phyloP scores from a whole-genome alignment of 2,113 vertebrate species.

The Crotophaga sulcirostris region DNA sequence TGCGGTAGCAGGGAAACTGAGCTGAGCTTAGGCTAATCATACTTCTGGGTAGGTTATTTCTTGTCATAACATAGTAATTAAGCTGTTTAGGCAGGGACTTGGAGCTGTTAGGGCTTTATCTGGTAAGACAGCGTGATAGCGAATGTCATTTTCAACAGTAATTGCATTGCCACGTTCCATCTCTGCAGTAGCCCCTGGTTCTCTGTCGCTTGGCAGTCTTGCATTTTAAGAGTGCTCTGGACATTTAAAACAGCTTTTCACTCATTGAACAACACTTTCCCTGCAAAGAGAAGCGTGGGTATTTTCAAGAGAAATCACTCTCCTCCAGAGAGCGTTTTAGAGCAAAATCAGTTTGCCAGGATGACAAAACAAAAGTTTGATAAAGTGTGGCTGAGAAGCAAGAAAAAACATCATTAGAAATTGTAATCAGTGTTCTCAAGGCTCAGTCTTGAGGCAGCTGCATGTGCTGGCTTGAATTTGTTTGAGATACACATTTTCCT shows the following conservation, averaged over 20 bases:
- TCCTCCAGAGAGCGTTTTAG: not conserved
- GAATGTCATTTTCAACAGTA: not conserved
- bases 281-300: not conserved
- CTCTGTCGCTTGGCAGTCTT: not conserved
- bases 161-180: accelerated
- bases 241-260: not conserved
- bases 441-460: not conserved
- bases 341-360: not conserved
- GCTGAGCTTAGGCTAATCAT: not conserved
- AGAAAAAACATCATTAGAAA: not conserved
- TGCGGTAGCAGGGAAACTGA: not conserved
- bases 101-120: not conserved
- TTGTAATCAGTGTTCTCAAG: not conserved
- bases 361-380: not conserved
- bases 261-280: not conserved
- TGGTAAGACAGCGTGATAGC: not conserved
- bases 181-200: not conserved
- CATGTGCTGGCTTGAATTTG: not conserved
- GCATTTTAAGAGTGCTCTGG: not conserved
- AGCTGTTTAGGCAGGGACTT: not conserved
- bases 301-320: not conserved
- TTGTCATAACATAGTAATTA: not conserved
- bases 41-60: not conserved
- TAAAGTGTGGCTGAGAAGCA: no score
- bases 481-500: not conserved